A percentile compares a stretch with the other conserved stretches of the same genome.
Evolutionary conservation across 2,888 invertebrate genomes (phyloP).

Genomic region (Tromatobia lineatoria): DNA sequence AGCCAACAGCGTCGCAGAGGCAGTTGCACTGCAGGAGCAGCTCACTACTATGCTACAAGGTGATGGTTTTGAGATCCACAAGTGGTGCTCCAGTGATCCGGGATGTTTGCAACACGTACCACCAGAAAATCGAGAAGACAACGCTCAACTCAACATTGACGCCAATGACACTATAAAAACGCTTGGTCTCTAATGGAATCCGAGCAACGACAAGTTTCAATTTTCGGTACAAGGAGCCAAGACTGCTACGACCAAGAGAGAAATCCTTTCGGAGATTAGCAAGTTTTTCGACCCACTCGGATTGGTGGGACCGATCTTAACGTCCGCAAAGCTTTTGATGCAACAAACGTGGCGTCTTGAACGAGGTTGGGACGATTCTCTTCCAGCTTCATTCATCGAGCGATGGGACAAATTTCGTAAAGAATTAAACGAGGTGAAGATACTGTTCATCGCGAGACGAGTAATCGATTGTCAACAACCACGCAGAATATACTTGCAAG

Average conservation of each 20-base stretch:
- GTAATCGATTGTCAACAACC: constrained; percentile 5
- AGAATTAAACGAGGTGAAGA: constrained; percentile 25
- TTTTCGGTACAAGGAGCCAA: constrained; percentile 27
- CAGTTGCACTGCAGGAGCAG: constrained; percentile 39
- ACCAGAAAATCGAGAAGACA: not conserved
- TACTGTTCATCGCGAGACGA: constrained; percentile 50
- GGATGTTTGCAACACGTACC: not conserved
- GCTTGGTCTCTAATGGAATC: constrained; percentile 56
- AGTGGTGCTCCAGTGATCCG: constrained; percentile 44
- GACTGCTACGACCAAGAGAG: constrained; percentile 66
- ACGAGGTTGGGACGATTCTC: constrained; percentile 73
- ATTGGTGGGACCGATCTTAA: constrained; percentile 70
- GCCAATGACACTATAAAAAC: constrained; percentile 49
- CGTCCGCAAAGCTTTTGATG: constrained; percentile 64
- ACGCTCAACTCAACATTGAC: constrained; percentile 18
- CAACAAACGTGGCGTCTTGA: constrained; percentile 73
- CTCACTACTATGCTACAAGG: constrained; percentile 15
- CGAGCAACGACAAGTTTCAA: too few species aligned
- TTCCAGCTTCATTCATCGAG: constrained; percentile 51
- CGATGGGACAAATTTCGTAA: constrained; percentile 46
- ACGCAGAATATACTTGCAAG: constrained; percentile 61
- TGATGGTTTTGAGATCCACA: constrained; percentile 58
- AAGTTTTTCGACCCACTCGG: constrained; percentile 75
- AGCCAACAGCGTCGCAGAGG: constrained; percentile 61
- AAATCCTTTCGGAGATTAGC: constrained; percentile 71